Percentiles rank a stretch among this genome's conserved stretches.
phyloP scores from a whole-genome alignment of 2,888 invertebrate genomes.

The Agrochola macilenta region DNA sequence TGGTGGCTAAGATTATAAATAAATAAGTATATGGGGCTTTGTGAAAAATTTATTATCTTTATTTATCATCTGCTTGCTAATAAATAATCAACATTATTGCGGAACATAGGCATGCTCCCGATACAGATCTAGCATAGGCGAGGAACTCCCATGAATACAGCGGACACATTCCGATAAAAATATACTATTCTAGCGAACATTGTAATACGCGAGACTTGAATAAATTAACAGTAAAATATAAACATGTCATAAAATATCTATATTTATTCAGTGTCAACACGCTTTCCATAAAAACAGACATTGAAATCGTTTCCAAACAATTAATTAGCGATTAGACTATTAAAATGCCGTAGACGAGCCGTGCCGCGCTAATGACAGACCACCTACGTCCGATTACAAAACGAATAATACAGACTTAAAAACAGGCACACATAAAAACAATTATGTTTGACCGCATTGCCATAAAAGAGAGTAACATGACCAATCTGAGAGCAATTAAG shows the following conservation, averaged over 20 bases:
- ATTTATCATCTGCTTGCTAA: conserved; percentile 40
- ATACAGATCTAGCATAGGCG: conserved; percentile 61
- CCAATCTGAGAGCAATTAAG: conserved; percentile 88
- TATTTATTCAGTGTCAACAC: conserved; percentile 68
- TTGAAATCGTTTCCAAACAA: conserved; percentile 67
- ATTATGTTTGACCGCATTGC: conserved; percentile 89
- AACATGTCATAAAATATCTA: conserved; percentile 56
- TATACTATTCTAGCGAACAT: conserved; percentile 44
- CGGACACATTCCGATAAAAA: conserved; percentile 52
- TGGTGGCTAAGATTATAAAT: conserved; percentile 51
- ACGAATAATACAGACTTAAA: conserved; percentile 82
- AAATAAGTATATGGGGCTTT: conserved; percentile 38
- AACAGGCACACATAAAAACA: conserved; percentile 89
- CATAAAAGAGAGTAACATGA: conserved; percentile 88
- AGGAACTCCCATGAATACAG: conserved; percentile 47
- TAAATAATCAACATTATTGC: conserved; percentile 58
- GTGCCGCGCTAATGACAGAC: conserved; percentile 82
- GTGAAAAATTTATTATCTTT: conserved; percentile 41
- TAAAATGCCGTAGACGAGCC: conserved; percentile 81
- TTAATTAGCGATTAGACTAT: conserved; percentile 78
- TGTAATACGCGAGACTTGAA: conserved; percentile 52
- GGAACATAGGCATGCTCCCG: conserved; percentile 34
- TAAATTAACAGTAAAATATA: conserved; percentile 64
- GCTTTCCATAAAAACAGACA: conserved; percentile 64
- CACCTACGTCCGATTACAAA: conserved; percentile 83